phyloP scores from a whole-genome alignment of 2,888 invertebrate genomes.

The Vanessa cardui region DNA sequence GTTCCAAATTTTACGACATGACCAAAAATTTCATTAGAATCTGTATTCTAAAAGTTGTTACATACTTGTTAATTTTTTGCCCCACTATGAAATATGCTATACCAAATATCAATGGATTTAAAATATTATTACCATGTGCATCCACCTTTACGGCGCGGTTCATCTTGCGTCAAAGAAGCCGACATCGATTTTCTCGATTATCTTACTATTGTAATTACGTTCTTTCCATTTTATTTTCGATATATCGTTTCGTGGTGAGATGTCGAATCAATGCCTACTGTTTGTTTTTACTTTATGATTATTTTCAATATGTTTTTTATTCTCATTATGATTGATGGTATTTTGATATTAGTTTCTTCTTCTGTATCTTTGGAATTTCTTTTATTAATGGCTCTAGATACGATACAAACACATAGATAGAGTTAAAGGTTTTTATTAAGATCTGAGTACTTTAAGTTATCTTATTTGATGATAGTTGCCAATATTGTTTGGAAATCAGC shows the following conservation, averaged over 20 bases:
- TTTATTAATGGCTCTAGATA: neutral
- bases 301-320: neutral
- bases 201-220: slow-evolving; percentile 61
- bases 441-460: no score
- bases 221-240: slow-evolving; percentile 60
- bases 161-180: slow-evolving; percentile 50
- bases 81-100: neutral
- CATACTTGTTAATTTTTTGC: neutral
- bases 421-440: no score
- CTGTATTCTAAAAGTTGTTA: neutral
- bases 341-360: neutral
- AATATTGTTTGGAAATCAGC: no score
- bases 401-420: no score
- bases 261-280: slow-evolving; percentile 19
- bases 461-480: no score
- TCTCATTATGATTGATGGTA: neutral
- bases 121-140: slow-evolving; percentile 16
- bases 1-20: no score
- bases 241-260: slow-evolving; percentile 38
- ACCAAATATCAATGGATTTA: neutral
- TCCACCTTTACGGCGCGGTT: slow-evolving; percentile 30
- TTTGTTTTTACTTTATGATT: slow-evolving; percentile 24
- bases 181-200: slow-evolving; percentile 53
- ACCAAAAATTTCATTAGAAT: neutral
- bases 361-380: neutral